Base-by-base conservation (phyloP, 2,113 vertebrate genomes). In the Hydrolagus affinis region DNA sequence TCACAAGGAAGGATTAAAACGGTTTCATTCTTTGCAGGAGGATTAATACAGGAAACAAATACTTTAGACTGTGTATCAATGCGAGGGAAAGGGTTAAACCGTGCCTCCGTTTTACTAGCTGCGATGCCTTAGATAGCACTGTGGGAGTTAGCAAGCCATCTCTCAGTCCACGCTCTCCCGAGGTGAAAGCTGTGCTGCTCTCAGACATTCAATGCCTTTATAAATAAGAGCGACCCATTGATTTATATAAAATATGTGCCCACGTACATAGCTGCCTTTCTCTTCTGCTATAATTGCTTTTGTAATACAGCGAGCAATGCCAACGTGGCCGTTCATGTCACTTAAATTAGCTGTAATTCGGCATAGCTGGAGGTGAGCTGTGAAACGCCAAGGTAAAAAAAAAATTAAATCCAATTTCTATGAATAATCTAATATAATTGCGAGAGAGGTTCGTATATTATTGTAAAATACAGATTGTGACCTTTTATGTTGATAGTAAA, bases 401-500 rank as follows among this genome's bases (percentile, higher is more conserved):
- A 80, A 21, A 69, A 69, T 69, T 69, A 80, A 64, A 62, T 78
- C 77, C 9, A 28, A 64, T 62, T 64, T 80, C 77, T 28, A 3
- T 30, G 59, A 62, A 44, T 30, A 57, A 77, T 77, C 56, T 23
- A 23, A 60, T 57, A 15, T 60, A 77, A 77, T 60, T 25, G 75
- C n/a, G 7, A 12, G 11, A 25, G 21, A 21, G 75, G 56, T 77
- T 60, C n/a, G 21, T 25, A 77, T 23, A 14, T 77, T 77, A 60
- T 60, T 77, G 56, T 60, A 77, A 77, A 77, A 77, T 60, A 25
- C 57, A 23, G 57, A 60, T 60, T 60, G 56, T 77, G 75, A 77
- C 75, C 57, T 77, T 75, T 25, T 60, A 60, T 77, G 21, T 23
- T 77, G 75, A 77, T 77, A 59, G 74, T 57, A 77, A 77, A 57